A percentile compares a stretch with the other conserved stretches of the same genome.
Evolutionary conservation across 2,888 invertebrate species (phyloP).

Genomic region (Andrena flavipes): DNA sequence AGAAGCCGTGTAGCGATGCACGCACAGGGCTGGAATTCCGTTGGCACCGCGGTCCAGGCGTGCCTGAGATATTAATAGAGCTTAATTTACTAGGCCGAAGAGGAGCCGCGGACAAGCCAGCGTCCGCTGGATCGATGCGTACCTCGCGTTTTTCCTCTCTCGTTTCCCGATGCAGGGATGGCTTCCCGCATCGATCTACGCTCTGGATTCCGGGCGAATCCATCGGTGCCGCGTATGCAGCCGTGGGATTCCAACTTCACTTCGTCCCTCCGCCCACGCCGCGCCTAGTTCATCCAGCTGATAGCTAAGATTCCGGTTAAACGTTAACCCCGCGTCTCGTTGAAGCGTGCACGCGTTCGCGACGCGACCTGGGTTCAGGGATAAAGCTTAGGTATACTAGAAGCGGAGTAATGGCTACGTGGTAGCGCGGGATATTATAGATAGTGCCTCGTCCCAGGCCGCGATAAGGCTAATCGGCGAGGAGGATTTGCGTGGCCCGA

Average conservation of each 20-base stretch:
- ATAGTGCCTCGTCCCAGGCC: constrained; percentile 19
- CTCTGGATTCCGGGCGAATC: constrained; percentile 10
- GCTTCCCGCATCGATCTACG: constrained; percentile 31
- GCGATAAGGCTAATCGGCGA: constrained; percentile 31
- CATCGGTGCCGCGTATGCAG: not conserved
- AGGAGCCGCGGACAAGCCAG: not conserved
- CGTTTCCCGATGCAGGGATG: constrained; percentile 7
- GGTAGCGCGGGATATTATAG: constrained; percentile 2
- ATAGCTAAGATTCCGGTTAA: constrained; percentile 3
- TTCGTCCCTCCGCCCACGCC: not conserved
- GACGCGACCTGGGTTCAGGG: not conserved
- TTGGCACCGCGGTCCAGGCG: not conserved
- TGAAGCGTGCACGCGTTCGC: not conserved
- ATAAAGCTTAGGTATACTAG: constrained; percentile 3
- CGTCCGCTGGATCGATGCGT: constrained; percentile 59
- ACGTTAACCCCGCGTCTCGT: not conserved
- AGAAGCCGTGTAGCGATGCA: not conserved
- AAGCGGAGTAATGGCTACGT: not conserved
- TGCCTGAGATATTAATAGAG: constrained; percentile 48
- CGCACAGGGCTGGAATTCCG: constrained; percentile 22
- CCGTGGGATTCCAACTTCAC: not conserved
- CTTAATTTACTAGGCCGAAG: constrained; percentile 31
- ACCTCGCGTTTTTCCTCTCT: constrained; percentile 56
- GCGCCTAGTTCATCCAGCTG: not conserved
- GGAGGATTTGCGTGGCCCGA: constrained; percentile 19